Conservation (phyloP, 1,140 invertebrate genomes). For the Lasioglossum baleicum region DNA sequence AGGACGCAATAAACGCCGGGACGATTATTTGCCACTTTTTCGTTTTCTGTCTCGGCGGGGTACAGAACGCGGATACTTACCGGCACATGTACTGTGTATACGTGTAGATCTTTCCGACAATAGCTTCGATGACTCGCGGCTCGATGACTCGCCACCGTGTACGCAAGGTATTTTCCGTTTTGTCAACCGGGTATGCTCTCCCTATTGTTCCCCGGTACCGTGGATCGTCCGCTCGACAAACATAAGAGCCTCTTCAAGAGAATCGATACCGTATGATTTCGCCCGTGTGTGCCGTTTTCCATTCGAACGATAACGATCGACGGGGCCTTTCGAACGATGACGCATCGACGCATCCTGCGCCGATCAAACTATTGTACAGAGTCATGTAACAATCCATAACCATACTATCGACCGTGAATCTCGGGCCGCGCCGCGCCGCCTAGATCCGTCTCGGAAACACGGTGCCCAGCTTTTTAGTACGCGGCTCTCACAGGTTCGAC, state of each 20-base stretch:
- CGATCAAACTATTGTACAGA: not conserved
- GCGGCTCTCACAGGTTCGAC: no score
- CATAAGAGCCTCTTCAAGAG: not conserved
- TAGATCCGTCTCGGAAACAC: no score
- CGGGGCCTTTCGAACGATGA: slow-evolving; percentile 30
- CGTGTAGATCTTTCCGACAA: not conserved
- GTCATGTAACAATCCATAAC: slow-evolving; percentile 3
- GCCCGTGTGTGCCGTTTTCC: slow-evolving; percentile 3
- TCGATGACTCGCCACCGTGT: slow-evolving; percentile 7
- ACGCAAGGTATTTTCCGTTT: slow-evolving; percentile 31
- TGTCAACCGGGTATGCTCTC: slow-evolving; percentile 3
- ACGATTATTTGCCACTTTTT: slow-evolving; percentile 6
- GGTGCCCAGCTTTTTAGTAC: no score
- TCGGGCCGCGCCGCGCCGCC: not conserved
- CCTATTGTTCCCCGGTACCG: slow-evolving; percentile 3
- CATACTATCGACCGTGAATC: not conserved
- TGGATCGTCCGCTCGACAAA: slow-evolving; percentile 23
- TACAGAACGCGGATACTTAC: not conserved
- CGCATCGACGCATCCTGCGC: slow-evolving; percentile 8
- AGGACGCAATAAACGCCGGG: slow-evolving; percentile 5
- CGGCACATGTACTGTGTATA: no score
- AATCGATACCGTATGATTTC: slow-evolving; percentile 35
- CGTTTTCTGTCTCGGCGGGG: slow-evolving; percentile 6
- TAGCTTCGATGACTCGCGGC: slow-evolving; percentile 15
- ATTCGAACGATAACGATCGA: slow-evolving; percentile 39